Percentiles rank a stretch among this genome's conserved stretches.
phyloP scores from a whole-genome alignment of 1,140 invertebrate species.

The Drosophila paulistorum region DNA sequence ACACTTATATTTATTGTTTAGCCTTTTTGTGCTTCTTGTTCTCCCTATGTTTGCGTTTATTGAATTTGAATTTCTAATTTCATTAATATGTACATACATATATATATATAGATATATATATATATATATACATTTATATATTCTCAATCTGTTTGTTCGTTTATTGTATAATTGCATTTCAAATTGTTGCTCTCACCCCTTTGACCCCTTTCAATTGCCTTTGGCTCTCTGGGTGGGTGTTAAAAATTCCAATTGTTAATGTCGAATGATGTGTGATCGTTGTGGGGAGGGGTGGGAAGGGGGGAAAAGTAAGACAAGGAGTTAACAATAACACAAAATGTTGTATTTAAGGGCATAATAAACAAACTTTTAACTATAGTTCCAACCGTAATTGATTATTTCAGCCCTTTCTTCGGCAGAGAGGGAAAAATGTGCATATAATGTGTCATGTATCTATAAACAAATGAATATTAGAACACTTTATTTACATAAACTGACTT shows the following conservation, averaged over 20 bases:
- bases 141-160: slow-evolving; percentile 15
- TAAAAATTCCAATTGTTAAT: slow-evolving; percentile 36
- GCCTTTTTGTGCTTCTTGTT: slow-evolving; percentile 20
- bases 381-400: too few species aligned
- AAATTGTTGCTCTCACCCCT: slow-evolving; percentile 25
- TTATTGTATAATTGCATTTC: slow-evolving; percentile 50
- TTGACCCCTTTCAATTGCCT: slow-evolving; percentile 28
- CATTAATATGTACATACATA: slow-evolving; percentile 12
- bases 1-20: slow-evolving; percentile 57
- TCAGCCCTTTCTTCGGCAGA: too few species aligned
- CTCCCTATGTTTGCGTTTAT: slow-evolving; percentile 32
- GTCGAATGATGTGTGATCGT: background rate
- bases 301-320: too few species aligned
- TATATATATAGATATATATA: background rate
- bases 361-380: too few species aligned
- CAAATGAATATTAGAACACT: too few species aligned
- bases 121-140: background rate
- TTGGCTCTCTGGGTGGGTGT: slow-evolving; percentile 37
- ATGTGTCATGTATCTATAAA: too few species aligned
- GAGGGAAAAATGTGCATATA: too few species aligned
- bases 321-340: background rate
- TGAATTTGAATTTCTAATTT: slow-evolving; percentile 74
- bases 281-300: too few species aligned
- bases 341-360: too few species aligned
- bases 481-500: too few species aligned